Conservation (phyloP, 2,113 vertebrate genomes). For the Bettongia penicillata region DNA sequence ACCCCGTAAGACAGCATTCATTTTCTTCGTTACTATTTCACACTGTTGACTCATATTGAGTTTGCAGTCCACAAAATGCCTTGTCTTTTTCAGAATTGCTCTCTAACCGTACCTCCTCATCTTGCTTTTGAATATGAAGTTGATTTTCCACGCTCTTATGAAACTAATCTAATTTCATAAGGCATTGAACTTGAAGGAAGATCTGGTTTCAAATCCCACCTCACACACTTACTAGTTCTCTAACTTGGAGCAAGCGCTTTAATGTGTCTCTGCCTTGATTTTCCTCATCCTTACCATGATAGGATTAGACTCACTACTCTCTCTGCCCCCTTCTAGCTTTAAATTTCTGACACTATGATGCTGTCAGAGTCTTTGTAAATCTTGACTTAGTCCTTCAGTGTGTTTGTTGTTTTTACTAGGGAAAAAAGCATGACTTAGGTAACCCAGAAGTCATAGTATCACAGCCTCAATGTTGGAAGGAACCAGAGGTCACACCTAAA, state of each 20-base stretch:
- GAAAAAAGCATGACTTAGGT: background rate
- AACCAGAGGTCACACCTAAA: background rate
- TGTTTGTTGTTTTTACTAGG: background rate
- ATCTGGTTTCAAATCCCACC: background rate
- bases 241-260: background rate
- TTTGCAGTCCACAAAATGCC: background rate
- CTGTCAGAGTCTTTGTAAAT: background rate
- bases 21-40: too few relatives aligned
- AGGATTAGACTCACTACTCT: background rate
- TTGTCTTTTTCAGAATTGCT: background rate
- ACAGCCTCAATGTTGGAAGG: background rate
- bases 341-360: background rate
- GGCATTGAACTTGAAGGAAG: background rate
- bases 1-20: background rate
- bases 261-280: background rate
- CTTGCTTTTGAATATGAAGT: background rate
- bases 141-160: background rate
- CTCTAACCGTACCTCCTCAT: background rate
- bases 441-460: background rate
- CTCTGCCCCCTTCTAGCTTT: background rate
- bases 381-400: background rate
- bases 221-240: background rate
- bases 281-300: background rate
- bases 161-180: too few relatives aligned
- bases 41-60: background rate